Evolutionary conservation across 2,797 vertebrate genomes (phyloP).

Genomic region (Danio jaintianensis): DNA sequence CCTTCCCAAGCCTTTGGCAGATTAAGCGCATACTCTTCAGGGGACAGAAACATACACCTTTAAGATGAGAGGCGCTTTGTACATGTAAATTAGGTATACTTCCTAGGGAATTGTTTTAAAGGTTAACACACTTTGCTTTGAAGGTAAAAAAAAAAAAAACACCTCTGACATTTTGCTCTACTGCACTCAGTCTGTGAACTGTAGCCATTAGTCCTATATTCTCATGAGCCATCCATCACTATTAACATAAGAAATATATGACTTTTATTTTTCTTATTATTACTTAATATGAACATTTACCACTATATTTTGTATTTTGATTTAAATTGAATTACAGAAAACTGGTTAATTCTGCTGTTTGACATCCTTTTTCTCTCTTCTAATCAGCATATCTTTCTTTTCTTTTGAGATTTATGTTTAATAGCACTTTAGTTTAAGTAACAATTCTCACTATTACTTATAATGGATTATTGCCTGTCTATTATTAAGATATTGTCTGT

Average conservation of each 20-base stretch:
- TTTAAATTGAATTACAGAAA: not conserved
- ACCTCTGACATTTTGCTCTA: not conserved
- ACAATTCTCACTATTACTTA: too few species aligned
- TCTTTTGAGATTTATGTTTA: too few species aligned
- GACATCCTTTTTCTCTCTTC: too few species aligned
- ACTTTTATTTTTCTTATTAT: not conserved
- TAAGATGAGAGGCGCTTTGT: conserved; percentile 56
- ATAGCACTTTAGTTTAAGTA: too few species aligned
- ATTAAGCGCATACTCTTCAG: conserved; percentile 38
- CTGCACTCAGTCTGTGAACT: not conserved
- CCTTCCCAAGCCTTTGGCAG: conserved; percentile 29
- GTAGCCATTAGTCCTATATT: too few species aligned
- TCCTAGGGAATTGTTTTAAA: conserved; percentile 16
- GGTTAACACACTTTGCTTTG: conserved; percentile 1
- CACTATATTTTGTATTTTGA: not conserved
- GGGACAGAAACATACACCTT: conserved; percentile 50
- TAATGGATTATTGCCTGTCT: too few species aligned
- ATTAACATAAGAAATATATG: not conserved
- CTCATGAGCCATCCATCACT: not conserved
- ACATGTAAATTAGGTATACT: conserved; percentile 39
- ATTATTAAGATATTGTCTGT: too few species aligned
- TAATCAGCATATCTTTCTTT: too few species aligned
- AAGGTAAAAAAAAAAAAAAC: conserved; percentile 17
- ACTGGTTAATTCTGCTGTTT: not conserved
- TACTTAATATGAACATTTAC: not conserved